These are phyloP conservation scores for Ctenochaetus hawaiiensis DNA, from an alignment of 2,797 vertebrate species.

Conservation along the genomic window DNA sequence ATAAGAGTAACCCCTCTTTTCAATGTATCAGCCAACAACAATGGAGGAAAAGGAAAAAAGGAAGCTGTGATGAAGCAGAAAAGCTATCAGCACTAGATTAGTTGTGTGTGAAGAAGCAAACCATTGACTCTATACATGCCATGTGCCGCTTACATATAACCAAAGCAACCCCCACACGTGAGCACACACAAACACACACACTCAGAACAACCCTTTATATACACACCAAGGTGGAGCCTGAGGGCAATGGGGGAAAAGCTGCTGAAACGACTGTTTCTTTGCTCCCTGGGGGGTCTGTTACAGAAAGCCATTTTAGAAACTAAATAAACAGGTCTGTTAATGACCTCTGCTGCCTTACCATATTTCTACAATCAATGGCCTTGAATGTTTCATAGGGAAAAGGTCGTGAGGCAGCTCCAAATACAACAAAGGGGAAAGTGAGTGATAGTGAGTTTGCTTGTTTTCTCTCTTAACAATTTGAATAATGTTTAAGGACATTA, in stretches of 20 bases:
- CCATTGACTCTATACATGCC: conserved; percentile 33
- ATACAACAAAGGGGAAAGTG: conserved; percentile 6
- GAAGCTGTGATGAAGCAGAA: conserved; percentile 49
- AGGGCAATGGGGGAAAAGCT: conserved; percentile 15
- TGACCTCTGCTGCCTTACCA: conserved; percentile 52
- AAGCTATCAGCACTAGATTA: conserved; percentile 60
- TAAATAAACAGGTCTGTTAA: conserved; percentile 73
- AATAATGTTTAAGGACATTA: neutral
- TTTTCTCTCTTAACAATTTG: neutral
- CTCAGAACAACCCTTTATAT: neutral
- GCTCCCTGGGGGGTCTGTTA: conserved; percentile 57
- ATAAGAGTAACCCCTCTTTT: neutral
- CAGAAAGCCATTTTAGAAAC: conserved; percentile 72
- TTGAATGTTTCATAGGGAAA: conserved; percentile 48
- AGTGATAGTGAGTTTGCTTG: neutral
- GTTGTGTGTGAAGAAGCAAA: conserved; percentile 43
- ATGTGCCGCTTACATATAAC: conserved; percentile 22
- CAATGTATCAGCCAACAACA: conserved; percentile 22
- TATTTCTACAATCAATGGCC: conserved; percentile 51
- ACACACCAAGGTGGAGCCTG: conserved; percentile 38
- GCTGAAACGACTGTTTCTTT: conserved; percentile 48
- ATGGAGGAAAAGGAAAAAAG: neutral
- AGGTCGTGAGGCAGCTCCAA: conserved; percentile 40
- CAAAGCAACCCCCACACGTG: neutral
- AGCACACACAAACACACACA: conserved; percentile 2